Evolutionary conservation across 1,140 invertebrate genomes (phyloP), one percentile per base, ranked within the genome.

Genomic region (Anagrus nilaparvatae): DNA sequence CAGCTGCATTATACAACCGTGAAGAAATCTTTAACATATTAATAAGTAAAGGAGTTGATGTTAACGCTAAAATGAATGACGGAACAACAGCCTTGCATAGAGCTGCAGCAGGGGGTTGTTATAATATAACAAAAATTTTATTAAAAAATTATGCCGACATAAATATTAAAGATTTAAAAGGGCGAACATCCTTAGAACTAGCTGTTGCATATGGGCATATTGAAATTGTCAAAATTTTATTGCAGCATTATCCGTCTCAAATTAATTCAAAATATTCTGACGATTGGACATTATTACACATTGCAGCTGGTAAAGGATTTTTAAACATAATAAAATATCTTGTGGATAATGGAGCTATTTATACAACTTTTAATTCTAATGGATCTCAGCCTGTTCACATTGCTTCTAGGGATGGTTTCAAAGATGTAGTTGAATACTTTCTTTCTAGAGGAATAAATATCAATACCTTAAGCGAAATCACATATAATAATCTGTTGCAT

Each of bases 281-380:
- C 9, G 29, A 24, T 24, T 32, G 9, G 10, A 40, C 39, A n/a
- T n/a, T 40, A 17, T 18, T 41, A n/a, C 40, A 41, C 23, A 7
- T 41, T 41, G 40, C 40, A 12, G 10, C 39, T 5, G 12, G 23
- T 4, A 4, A 17, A 12, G 19, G 19, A 4, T 13, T 31, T 12
- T 23, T 40, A 21, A 21, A 40, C 13, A 40, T 40, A 1, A 19
- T 32, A n/a, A 31, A 21, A 32, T 24, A 16, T 19, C 14, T 43
- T n/a, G 24, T 43, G 21, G 23, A 23, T 4, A 13, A 23, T 8
- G 41, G 41, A 7, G 21, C 20, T n/a, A 43, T 24, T 24, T 43
- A 6, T 35, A 43, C 18, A n/a, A n/a, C 13, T 14, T 3, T 4
- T 20, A 32, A 29, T 20, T 12, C 10, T 8, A n/a, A 5, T 19